Conservation (phyloP, 2,888 invertebrate species). For the Flabesymbios commensalis region DNA sequence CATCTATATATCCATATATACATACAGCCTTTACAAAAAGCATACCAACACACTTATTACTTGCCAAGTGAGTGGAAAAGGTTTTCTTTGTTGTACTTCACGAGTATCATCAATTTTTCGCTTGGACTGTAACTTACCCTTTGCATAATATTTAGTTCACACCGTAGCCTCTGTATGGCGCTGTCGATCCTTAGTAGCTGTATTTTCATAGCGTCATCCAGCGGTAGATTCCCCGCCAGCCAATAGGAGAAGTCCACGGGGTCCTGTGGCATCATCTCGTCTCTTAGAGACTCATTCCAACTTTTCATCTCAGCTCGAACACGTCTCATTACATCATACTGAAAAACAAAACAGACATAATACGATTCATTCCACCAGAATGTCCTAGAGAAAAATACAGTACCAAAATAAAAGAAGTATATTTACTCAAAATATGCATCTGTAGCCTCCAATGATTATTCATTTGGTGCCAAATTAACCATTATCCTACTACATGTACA, state of each 20-base stretch:
- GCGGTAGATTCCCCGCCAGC: conserved; percentile 77
- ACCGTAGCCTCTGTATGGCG: conserved; percentile 71
- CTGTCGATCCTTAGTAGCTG: conserved; percentile 71
- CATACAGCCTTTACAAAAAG: no score
- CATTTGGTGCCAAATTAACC: no score
- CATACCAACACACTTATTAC: no score
- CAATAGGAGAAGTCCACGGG: conserved; percentile 77
- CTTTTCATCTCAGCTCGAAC: conserved; percentile 56
- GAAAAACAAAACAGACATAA: conserved; percentile 2
- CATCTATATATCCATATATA: no score
- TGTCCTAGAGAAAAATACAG: neutral
- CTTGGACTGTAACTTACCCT: conserved; percentile 45
- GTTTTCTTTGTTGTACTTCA: no score
- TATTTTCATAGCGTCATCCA: conserved; percentile 70
- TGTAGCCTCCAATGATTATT: no score
- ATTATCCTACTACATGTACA: no score
- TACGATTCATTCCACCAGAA: no score
- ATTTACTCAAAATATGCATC: neutral
- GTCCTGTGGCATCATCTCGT: conserved; percentile 70
- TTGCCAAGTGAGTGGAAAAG: no score
- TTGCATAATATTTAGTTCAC: conserved; percentile 64
- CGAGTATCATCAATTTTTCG: neutral
- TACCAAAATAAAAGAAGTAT: neutral
- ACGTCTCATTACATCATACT: conserved; percentile 45
- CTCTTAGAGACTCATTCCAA: conserved; percentile 56